Percentiles rank a stretch among this genome's conserved stretches.
Conservation (phyloP, 2,113 vertebrate species). For the Passer domesticus region DNA sequence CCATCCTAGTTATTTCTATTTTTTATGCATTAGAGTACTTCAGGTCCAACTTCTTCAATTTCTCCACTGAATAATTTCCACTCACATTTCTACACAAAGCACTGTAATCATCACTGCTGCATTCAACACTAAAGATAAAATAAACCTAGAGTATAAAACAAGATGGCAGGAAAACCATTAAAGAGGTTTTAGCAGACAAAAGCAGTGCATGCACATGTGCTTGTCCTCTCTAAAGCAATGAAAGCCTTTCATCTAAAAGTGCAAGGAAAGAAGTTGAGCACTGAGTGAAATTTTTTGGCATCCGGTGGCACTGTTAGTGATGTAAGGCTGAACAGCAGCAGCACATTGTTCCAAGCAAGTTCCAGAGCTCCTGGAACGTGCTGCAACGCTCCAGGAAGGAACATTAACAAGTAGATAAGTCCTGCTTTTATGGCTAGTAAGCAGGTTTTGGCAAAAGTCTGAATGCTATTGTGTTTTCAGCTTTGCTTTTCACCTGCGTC, state of each 20-base stretch:
- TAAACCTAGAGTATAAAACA: neutral
- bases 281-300: neutral
- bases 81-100: constrained; percentile 42
- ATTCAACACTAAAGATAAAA: neutral
- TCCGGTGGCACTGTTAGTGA: neutral
- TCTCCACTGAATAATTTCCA: neutral
- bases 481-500: neutral
- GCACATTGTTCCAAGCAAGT: neutral
- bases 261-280: neutral
- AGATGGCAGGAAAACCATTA: neutral
- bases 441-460: neutral
- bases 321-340: neutral
- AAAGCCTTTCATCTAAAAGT: neutral
- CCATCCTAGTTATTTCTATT: constrained; percentile 13
- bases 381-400: constrained; percentile 36
- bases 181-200: neutral
- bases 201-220: neutral
- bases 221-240: neutral
- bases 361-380: neutral
- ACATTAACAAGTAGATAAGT: neutral
- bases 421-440: neutral
- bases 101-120: constrained; percentile 19
- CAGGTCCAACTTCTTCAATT: constrained; percentile 42
- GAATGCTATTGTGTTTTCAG: neutral
- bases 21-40: constrained; percentile 46